These are phyloP conservation scores for Nasonia giraulti DNA, from an alignment of 1,140 invertebrate species.

Conservation along the genomic window DNA sequence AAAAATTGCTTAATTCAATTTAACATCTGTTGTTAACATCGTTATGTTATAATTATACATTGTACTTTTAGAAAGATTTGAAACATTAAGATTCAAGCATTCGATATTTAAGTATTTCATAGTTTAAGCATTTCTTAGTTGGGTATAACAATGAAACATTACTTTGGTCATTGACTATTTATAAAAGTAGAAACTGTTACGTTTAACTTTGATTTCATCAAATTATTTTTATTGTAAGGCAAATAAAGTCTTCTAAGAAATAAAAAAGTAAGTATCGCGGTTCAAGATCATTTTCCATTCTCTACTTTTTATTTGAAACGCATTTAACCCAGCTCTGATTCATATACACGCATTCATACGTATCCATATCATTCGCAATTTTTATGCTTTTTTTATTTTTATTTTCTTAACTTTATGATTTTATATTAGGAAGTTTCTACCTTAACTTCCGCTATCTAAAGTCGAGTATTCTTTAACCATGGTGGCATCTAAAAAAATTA, in stretches of 20 bases:
- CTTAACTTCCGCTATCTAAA: slow-evolving; percentile 31
- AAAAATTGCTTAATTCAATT: slow-evolving; percentile 18
- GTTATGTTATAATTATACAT: not conserved
- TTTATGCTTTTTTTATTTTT: slow-evolving; percentile 45
- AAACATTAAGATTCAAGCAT: no score
- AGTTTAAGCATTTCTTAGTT: not conserved
- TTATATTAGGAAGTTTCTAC: slow-evolving; percentile 32
- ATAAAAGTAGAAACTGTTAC: not conserved
- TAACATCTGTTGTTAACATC: not conserved
- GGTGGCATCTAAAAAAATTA: slow-evolving; percentile 45
- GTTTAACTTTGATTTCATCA: not conserved
- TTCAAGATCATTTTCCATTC: slow-evolving; percentile 54
- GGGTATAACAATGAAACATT: not conserved
- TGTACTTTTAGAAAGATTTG: not conserved
- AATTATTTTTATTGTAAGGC: not conserved
- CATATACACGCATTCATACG: slow-evolving; percentile 33
- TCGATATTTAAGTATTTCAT: no score
- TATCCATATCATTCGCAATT: slow-evolving; percentile 38
- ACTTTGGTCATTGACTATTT: not conserved
- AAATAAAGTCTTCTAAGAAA: not conserved
- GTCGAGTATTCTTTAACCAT: slow-evolving; percentile 41
- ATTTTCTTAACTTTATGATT: slow-evolving; percentile 43
- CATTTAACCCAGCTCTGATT: slow-evolving; percentile 43
- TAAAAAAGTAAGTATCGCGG: slow-evolving; percentile 2
- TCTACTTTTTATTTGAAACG: slow-evolving; percentile 46